Conservation (phyloP, 2,888 invertebrate genomes). For the Baccha elongata region DNA sequence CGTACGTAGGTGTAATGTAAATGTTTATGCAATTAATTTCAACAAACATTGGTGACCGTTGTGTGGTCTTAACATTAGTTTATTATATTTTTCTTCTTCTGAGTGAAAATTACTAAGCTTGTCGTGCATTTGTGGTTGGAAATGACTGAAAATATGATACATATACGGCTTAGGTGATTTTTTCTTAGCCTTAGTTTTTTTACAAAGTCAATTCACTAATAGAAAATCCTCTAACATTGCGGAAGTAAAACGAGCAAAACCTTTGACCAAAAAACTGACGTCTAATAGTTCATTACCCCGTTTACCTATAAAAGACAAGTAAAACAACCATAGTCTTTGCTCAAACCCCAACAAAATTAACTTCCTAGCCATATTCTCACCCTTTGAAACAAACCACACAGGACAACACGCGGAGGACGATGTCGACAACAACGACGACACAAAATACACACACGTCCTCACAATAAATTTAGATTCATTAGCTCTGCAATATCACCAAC, state of each 20-base stretch:
- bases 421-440: slow-evolving; percentile 37
- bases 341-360: slow-evolving; percentile 58
- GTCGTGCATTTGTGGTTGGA: not conserved
- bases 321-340: slow-evolving; percentile 19
- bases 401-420: not conserved
- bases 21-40: slow-evolving; percentile 20
- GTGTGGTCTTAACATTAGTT: slow-evolving; percentile 4
- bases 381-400: slow-evolving; percentile 46
- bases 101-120: slow-evolving; percentile 17
- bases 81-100: not conserved
- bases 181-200: too few species aligned
- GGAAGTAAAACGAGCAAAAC: not conserved
- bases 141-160: too few species aligned
- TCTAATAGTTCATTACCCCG: slow-evolving; percentile 29
- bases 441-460: slow-evolving; percentile 62
- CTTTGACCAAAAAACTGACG: not conserved
- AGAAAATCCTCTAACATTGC: not conserved
- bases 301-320: slow-evolving; percentile 10
- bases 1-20: not conserved
- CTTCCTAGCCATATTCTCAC: slow-evolving; percentile 40
- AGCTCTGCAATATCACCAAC: slow-evolving; percentile 72
- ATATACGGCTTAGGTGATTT: too few species aligned
- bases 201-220: too few species aligned
- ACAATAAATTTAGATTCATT: slow-evolving; percentile 74
- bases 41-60: slow-evolving; percentile 19